Percentiles rank a stretch among this genome's conserved stretches.
Conservation (phyloP, 2,113 vertebrate species). For the Marcusenius ussheri region DNA sequence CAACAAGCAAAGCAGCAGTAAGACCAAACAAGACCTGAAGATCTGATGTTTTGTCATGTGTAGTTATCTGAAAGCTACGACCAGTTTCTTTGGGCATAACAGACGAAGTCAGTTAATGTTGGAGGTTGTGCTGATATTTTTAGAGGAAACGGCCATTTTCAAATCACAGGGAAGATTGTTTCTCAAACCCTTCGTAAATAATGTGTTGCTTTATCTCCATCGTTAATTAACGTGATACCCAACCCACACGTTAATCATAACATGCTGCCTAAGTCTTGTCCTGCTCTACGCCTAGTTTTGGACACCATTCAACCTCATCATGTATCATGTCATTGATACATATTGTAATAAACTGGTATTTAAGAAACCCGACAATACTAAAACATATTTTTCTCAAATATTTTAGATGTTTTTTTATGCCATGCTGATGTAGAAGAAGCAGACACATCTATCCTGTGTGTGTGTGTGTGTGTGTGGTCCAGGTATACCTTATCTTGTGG, state of each 20-base stretch:
- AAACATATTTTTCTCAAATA: background rate
- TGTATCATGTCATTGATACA: background rate
- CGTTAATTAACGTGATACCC: background rate
- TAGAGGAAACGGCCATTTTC: background rate
- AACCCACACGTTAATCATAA: background rate
- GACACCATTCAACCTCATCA: background rate
- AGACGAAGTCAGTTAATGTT: background rate
- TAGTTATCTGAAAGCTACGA: background rate
- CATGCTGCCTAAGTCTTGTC: background rate
- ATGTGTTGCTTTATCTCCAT: background rate
- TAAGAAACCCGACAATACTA: background rate
- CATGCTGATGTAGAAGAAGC: background rate
- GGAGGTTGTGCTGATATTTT: background rate
- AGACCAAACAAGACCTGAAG: conserved; percentile 62
- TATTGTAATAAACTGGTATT: background rate
- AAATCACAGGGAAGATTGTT: background rate
- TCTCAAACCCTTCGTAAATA: background rate
- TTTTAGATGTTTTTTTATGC: background rate
- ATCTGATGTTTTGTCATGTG: conserved; percentile 45
- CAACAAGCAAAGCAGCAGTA: conserved; percentile 55
- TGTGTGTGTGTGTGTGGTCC: background rate
- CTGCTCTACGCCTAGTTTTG: background rate
- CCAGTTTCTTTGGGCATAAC: background rate
- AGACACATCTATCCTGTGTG: background rate
- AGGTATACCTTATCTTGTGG: too few species aligned